phyloP scores from a whole-genome alignment of 2,888 invertebrate species.

The Mallateleia sp. region DNA sequence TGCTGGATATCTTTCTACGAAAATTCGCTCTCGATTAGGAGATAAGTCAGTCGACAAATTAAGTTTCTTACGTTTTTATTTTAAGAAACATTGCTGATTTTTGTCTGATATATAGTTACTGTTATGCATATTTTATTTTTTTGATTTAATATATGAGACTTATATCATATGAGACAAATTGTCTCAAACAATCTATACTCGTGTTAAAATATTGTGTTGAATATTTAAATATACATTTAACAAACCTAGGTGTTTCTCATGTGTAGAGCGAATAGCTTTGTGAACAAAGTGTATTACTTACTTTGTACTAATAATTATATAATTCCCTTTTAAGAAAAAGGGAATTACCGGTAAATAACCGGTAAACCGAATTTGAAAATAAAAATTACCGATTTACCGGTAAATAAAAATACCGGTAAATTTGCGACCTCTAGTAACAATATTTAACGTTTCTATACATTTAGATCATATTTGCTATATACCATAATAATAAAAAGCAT shows the following conservation, averaged over 20 bases:
- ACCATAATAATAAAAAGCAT: no score
- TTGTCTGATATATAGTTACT: constrained; percentile 20
- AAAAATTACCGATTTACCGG: constrained; percentile 43
- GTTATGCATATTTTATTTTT: constrained; percentile 6
- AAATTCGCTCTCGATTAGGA: constrained; percentile 42
- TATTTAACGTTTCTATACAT: no score
- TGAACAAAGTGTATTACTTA: constrained; percentile 38
- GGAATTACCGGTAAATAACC: constrained; percentile 47
- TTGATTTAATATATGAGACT: neutral
- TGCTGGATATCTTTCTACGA: constrained; percentile 40
- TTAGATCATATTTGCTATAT: no score
- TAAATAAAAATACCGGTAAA: constrained; percentile 46
- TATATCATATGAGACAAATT: no score
- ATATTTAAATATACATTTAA: constrained; percentile 19
- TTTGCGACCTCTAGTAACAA: constrained; percentile 37
- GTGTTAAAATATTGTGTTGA: constrained; percentile 20
- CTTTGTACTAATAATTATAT: constrained; percentile 12
- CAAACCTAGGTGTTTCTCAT: no score
- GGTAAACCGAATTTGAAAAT: constrained; percentile 50
- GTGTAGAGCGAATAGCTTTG: no score
- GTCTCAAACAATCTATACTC: no score
- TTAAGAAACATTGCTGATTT: constrained; percentile 22
- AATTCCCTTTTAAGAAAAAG: constrained; percentile 11
- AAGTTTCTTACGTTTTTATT: constrained; percentile 42
- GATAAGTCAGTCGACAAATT: constrained; percentile 21